Evolutionary conservation across 2,888 invertebrate genomes (phyloP).

Genomic region (Papilio gigon): DNA sequence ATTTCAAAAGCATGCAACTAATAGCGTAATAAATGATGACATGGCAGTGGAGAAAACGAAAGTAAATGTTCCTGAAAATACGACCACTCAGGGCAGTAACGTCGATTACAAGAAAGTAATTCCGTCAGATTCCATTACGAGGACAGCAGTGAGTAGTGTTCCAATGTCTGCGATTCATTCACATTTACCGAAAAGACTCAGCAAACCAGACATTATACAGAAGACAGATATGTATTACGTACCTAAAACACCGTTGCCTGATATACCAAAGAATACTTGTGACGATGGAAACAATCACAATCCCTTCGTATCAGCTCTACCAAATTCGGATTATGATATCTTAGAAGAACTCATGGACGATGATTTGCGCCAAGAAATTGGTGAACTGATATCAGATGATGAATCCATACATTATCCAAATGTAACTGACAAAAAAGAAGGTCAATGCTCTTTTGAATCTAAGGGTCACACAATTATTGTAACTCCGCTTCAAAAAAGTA

Average conservation of each 20-base stretch:
- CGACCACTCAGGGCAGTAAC: not conserved
- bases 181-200: not conserved
- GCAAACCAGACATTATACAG: slow-evolving; percentile 26
- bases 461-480: slow-evolving; percentile 10
- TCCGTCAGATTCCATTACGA: not conserved
- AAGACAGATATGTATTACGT: slow-evolving; percentile 40
- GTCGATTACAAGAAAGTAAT: slow-evolving; percentile 4
- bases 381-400: slow-evolving; percentile 72
- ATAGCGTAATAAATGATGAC: slow-evolving; percentile 49
- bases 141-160: not conserved
- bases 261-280: slow-evolving; percentile 46
- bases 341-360: slow-evolving; percentile 76
- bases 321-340: slow-evolving; percentile 71
- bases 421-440: slow-evolving; percentile 45
- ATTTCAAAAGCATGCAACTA: slow-evolving; percentile 50
- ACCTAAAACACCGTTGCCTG: slow-evolving; percentile 39
- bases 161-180: not conserved
- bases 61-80: not conserved
- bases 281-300: slow-evolving; percentile 53
- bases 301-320: slow-evolving; percentile 67
- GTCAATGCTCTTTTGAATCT: slow-evolving; percentile 11
- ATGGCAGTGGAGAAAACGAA: slow-evolving; percentile 43
- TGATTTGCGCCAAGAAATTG: slow-evolving; percentile 73
- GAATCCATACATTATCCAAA: slow-evolving; percentile 53
- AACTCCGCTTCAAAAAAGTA: slow-evolving; percentile 17